These are phyloP conservation scores for Ambastaia sidthimunki DNA, from an alignment of 2,797 vertebrate genomes.

Conservation along the genomic window DNA sequence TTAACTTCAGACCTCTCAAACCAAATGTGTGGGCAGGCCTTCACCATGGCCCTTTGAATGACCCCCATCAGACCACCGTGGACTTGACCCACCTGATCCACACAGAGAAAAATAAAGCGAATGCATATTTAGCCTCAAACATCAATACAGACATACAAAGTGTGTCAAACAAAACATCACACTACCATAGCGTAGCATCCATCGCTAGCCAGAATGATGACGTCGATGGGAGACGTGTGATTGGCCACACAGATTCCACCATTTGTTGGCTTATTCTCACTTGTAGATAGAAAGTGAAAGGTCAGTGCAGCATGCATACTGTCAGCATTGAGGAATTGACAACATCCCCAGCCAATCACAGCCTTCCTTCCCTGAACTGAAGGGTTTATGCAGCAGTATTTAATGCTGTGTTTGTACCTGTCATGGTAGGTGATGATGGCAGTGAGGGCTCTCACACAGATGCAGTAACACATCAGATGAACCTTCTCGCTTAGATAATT, in stretches of 20 bases:
- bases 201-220: conserved; percentile 92
- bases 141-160: neutral
- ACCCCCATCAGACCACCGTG: conserved; percentile 90
- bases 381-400: neutral
- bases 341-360: too few relatives aligned
- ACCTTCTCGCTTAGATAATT: conserved; percentile 87
- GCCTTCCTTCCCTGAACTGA: too few relatives aligned
- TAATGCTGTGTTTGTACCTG: conserved; percentile 72
- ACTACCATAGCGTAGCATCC: conserved; percentile 91
- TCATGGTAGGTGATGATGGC: conserved; percentile 93
- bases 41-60: conserved; percentile 91
- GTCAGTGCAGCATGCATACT: neutral
- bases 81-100: conserved; percentile 85
- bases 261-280: conserved; percentile 89
- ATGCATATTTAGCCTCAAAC: neutral
- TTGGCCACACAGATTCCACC: conserved; percentile 95
- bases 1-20: conserved; percentile 93
- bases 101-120: neutral
- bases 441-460: conserved; percentile 88
- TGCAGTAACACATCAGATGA: conserved; percentile 90
- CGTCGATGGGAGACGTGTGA: conserved; percentile 92
- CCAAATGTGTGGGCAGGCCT: conserved; percentile 90
- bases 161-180: neutral
- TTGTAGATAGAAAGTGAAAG: conserved; percentile 56
- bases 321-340: too few relatives aligned